phyloP scores from a whole-genome alignment of 2,113 vertebrate species.

The Sinosuthora webbiana region DNA sequence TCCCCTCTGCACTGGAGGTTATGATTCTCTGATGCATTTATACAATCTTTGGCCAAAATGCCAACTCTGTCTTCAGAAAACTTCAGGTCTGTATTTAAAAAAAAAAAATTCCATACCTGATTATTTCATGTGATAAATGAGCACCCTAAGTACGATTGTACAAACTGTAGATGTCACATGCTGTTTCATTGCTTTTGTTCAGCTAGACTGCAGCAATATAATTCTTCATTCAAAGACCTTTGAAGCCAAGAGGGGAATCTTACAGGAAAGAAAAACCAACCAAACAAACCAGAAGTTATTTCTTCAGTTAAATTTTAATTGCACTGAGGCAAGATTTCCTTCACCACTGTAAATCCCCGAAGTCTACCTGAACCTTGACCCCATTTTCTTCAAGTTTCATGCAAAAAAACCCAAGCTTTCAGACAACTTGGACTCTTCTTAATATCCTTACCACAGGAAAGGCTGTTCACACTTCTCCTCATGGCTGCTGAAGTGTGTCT shows the following conservation, averaged over 20 bases:
- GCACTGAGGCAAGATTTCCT: not conserved
- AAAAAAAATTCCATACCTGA: not conserved
- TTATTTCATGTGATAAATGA: not conserved
- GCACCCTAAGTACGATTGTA: not conserved
- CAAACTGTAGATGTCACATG: not conserved
- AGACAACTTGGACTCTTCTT: not conserved
- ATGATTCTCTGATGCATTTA: not conserved
- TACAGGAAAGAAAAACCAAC: not conserved
- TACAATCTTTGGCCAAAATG: not conserved
- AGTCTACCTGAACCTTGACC: not conserved
- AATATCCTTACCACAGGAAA: not conserved
- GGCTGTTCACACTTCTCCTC: not conserved
- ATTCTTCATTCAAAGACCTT: not conserved
- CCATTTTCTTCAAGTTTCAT: not conserved
- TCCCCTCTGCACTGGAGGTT: not conserved
- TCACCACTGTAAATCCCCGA: not conserved
- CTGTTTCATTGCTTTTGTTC: not conserved
- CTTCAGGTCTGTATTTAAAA: not conserved
- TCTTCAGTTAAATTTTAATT: slow-evolving; percentile 30
- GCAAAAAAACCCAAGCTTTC: not conserved
- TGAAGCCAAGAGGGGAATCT: not conserved
- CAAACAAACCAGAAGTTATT: not conserved
- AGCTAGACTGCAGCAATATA: not conserved
- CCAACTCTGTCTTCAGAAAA: not conserved
- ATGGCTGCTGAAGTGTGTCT: not conserved